Evolutionary conservation across 2,888 invertebrate species (phyloP).

Genomic region (Phengaris alcon): DNA sequence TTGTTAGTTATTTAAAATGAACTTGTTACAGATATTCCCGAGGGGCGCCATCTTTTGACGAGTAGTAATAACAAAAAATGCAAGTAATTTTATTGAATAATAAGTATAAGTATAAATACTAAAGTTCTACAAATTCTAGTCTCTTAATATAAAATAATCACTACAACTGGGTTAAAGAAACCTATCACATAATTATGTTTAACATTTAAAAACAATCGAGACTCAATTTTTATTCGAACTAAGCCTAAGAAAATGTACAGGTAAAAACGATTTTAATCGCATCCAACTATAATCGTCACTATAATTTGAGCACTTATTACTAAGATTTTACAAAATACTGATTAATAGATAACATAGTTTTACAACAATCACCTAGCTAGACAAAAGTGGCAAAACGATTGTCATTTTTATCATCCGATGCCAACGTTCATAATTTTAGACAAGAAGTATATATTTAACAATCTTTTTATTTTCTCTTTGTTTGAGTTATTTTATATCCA

Average conservation of each 20-base stretch:
- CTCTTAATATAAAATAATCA: neutral
- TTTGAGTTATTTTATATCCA: no score
- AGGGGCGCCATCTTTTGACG: neutral
- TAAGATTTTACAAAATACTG: no score
- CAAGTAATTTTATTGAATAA: neutral
- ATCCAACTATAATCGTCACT: neutral
- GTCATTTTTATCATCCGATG: no score
- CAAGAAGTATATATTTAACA: no score
- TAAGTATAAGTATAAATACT: neutral
- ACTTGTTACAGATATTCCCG: neutral
- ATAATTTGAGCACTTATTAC: neutral
- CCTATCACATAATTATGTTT: neutral
- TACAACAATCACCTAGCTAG: no score
- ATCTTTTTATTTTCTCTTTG: no score
- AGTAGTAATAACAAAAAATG: neutral
- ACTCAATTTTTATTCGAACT: neutral
- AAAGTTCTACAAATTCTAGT: slow-evolving; percentile 1
- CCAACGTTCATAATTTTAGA: no score
- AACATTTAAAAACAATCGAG: neutral
- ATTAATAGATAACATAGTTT: no score
- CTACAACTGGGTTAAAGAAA: neutral
- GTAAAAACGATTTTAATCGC: no score
- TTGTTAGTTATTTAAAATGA: neutral
- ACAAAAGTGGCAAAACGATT: no score
- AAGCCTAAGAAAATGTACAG: no score